Base-by-base conservation (phyloP, 2,888 invertebrate species). In the Platycheirus rosarum region DNA sequence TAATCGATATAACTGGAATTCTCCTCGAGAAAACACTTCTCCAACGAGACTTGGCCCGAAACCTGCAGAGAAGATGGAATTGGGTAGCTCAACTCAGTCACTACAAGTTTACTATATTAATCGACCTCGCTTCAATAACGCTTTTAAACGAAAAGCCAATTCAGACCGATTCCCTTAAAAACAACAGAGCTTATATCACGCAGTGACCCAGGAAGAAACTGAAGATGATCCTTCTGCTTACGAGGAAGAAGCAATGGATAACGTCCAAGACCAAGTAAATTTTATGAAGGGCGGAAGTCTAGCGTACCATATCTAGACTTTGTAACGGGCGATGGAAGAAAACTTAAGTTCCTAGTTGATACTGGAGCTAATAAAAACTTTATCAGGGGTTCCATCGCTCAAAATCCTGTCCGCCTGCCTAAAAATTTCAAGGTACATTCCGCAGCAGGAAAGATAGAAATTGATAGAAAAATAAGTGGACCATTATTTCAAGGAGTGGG, bases 261-360 rank as follows among this genome's bases (percentile, higher is more conserved):
- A 73, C 2, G n/a, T n/a, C n/a, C n/a, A n/a, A n/a, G n/a, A n/a
- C n/a, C 14, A 70, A 7, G 16, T 40, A 57, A 66, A 66, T 78
- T 65, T 78, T 70, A 77, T 65, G 55, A 26, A 16, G 20, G 29
- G 26, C 8, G 66, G 37, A 32, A 9, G 26, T 76, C 51, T 62
- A 62, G 62, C 63, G 60, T 76, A 42, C 63, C 69, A n/a, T 69
- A 76, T 44, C 44, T 76, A 69, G 62, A 48, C 18, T 76, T 69
- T 23, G 14, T n/a, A 14, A 42, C 32, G 0, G 3, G 13, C 9
- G 51, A 49, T 32, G 51, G 60, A 11, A 49, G 3, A 3, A 29
- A 9, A 7, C 18, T 44, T 8, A 55, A 42, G 44, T 35, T 40
- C 14, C 40, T 49, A 51, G 37, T 65, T 23, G 37, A 49, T 29